Base-by-base conservation (phyloP, 2,797 vertebrate genomes). In the Poeciliopsis infans region DNA sequence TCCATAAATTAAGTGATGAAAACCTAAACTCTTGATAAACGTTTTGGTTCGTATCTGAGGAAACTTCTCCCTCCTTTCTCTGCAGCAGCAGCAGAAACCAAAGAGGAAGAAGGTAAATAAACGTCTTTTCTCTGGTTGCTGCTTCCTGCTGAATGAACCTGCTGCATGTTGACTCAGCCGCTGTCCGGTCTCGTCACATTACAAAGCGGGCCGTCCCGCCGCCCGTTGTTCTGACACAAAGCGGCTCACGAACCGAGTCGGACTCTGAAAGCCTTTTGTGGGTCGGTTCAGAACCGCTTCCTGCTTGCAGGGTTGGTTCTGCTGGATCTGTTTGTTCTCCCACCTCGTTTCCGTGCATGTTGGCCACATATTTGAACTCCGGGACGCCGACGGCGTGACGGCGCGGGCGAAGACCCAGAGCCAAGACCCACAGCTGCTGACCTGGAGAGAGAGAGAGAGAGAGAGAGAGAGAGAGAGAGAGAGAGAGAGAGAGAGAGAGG, bases 321-420 rank as follows among this genome's bases (percentile, higher is more conserved):
- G 59, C 43, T 53, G 70, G 75, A 61, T 74, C 28, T 69, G 57
- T 76, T 74, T 79, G 74, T 69, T 55, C 33, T 74, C 95, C 70
- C 95, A 99, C 98, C 98, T 99, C 98, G 84, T 99, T 97, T 86
- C 98, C 98, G 87, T 99, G 98, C 97, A 99, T 99, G 94, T 99
- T 99, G 43, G 94, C 98, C 92, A 99, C 96, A 86, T 99, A 99
- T 94, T 99, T 99, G 94, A 99, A 98, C 86, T 99, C 98, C 2
- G 98, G 98, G 95, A 98, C 96, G 89, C 98, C 97, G 64, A 97
- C 91, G 76, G 87, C 95, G 95, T 99, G 98, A 74, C 92, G 93
- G 41, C 74, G 95, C 90, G 98, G 97, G 90, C 91, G 95, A 91
- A 91, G 94, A 82, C 98, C 97, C 88, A 99, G 93, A 87, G 96